Evolutionary conservation across 2,797 vertebrate genomes (phyloP).

Genomic region (Mormyrops boulengeri): DNA sequence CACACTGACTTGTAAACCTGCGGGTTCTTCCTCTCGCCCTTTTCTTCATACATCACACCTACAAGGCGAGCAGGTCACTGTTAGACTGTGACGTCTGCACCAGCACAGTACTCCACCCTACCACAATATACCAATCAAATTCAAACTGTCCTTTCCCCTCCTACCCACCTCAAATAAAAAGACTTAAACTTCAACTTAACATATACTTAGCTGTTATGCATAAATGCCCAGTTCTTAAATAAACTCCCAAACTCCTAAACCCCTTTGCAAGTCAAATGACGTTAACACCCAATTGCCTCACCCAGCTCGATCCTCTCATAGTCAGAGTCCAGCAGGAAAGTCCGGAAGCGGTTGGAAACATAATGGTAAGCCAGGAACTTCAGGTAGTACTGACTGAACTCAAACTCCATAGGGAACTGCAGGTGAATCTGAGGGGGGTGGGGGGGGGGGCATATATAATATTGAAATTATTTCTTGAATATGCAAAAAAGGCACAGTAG

Average conservation of each 20-base stretch:
- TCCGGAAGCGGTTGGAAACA: conserved; percentile 89
- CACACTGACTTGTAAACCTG: conserved; percentile 82
- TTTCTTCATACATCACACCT: conserved; percentile 94
- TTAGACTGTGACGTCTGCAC: neutral
- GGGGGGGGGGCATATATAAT: neutral
- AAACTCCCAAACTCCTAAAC: neutral
- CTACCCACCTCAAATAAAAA: no score
- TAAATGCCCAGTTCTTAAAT: neutral
- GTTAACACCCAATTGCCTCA: conserved; percentile 38
- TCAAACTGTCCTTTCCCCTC: neutral
- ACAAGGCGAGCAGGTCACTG: neutral
- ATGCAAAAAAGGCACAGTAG: conserved; percentile 65
- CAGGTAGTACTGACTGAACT: conserved; percentile 97
- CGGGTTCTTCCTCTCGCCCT: conserved; percentile 74
- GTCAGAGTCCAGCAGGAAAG: conserved; percentile 91
- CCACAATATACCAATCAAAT: neutral
- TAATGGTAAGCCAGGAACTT: conserved; percentile 96
- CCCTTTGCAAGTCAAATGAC: neutral
- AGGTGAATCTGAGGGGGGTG: conserved; percentile 75
- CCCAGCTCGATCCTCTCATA: conserved; percentile 93
- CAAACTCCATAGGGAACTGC: conserved; percentile 98
- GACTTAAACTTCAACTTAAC: neutral
- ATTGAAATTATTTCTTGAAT: conserved; percentile 36
- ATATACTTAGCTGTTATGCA: neutral
- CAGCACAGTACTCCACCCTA: neutral